A percentile compares a stretch with the other conserved stretches of the same genome.
Evolutionary conservation across 2,113 vertebrate species (phyloP).

Genomic region (Neotragus moschatus): DNA sequence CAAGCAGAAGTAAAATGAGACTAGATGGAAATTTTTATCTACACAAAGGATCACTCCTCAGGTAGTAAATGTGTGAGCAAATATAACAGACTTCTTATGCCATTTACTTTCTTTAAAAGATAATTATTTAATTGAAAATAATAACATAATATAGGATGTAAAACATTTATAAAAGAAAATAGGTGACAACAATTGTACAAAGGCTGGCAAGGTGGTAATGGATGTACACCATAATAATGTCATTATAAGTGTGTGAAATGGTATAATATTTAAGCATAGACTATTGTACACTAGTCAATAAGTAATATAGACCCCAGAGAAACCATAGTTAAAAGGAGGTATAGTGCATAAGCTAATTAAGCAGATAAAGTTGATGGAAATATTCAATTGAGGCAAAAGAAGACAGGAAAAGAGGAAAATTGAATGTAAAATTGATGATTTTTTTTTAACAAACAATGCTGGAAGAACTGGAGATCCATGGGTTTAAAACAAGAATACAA

Average conservation of each 20-base stretch:
- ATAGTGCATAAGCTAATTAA: background rate
- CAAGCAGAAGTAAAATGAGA: fast-evolving
- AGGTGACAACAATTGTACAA: fast-evolving
- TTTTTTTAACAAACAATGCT: background rate
- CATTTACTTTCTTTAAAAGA: background rate
- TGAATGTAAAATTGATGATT: background rate
- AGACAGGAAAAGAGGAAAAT: background rate
- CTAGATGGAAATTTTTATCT: too few relatives aligned
- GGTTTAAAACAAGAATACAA: background rate
- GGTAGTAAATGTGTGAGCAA: background rate
- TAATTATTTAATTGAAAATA: background rate
- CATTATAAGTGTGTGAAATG: background rate
- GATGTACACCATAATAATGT: fast-evolving
- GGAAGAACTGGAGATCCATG: background rate
- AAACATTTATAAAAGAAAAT: background rate
- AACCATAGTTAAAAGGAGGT: background rate
- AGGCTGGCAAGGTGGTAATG: fast-evolving
- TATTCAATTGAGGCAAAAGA: background rate
- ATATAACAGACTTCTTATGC: background rate
- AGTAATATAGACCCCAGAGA: background rate
- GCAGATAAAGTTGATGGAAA: background rate
- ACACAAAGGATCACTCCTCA: background rate
- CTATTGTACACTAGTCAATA: fast-evolving
- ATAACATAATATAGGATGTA: background rate
- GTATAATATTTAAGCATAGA: background rate